These are phyloP conservation scores for Miltochrista miniata DNA, from an alignment of 2,888 invertebrate species.

Conservation along the genomic window DNA sequence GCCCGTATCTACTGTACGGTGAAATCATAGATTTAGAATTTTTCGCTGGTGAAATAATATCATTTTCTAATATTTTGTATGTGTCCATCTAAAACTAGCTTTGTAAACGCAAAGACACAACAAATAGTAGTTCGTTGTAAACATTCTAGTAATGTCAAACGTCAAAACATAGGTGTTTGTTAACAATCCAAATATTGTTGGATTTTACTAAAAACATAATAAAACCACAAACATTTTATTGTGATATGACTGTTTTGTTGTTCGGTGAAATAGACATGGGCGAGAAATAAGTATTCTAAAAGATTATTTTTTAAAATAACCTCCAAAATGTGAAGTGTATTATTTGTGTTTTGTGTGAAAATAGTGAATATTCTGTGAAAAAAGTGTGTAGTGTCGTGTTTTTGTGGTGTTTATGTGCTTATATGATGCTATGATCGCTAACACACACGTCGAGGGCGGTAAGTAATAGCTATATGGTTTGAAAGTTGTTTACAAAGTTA, in stretches of 20 bases:
- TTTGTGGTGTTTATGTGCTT: conserved; percentile 10
- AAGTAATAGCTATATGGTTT: conserved; percentile 33
- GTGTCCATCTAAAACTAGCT: conserved; percentile 4
- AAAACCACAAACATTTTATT: background rate
- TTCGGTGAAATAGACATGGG: background rate
- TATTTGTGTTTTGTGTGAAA: conserved; percentile 14
- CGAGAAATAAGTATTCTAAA: background rate
- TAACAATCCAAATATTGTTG: too few relatives aligned
- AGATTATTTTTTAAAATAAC: conserved; percentile 24
- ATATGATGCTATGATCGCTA: conserved; percentile 3
- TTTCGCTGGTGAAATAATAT: too few relatives aligned
- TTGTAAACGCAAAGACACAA: conserved; percentile 1
- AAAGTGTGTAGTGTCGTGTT: conserved; percentile 8
- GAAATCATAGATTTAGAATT: too few relatives aligned
- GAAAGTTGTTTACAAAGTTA: conserved; percentile 15
- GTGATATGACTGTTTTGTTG: background rate
- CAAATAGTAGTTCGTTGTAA: conserved; percentile 33
- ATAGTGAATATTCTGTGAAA: conserved; percentile 11
- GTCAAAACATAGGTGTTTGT: conserved; percentile 36
- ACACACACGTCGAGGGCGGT: conserved; percentile 18
- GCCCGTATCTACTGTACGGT: too few relatives aligned
- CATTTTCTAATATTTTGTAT: too few relatives aligned
- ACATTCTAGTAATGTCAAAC: conserved; percentile 41
- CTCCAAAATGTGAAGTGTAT: conserved; percentile 24
- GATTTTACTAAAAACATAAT: conserved; percentile 2